Evolutionary conservation across 2,113 vertebrate genomes (phyloP).

Genomic region (Epinephelus lanceolatus): DNA sequence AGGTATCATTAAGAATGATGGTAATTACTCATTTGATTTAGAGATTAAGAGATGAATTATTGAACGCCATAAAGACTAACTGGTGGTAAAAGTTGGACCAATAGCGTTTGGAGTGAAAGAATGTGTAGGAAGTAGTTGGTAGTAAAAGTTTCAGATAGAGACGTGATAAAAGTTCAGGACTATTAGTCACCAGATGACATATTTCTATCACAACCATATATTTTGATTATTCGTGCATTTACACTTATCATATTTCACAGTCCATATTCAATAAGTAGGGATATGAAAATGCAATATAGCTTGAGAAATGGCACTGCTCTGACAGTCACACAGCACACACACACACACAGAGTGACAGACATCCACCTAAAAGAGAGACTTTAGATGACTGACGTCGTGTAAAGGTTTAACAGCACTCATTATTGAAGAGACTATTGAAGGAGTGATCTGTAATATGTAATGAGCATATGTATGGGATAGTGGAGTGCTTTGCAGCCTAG

Average conservation of each 20-base stretch:
- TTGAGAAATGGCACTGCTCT: constrained; percentile 27
- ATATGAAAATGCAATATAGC: constrained; percentile 39
- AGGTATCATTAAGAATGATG: constrained; percentile 1
- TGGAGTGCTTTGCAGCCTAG: no score
- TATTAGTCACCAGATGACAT: constrained; percentile 23
- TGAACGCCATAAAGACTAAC: neutral
- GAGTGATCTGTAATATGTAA: constrained; percentile 2
- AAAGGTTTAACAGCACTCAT: neutral
- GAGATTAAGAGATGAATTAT: neutral
- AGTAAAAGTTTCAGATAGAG: constrained; percentile 15
- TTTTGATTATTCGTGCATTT: constrained; percentile 38
- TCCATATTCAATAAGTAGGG: constrained; percentile 22
- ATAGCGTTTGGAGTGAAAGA: neutral
- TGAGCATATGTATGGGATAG: neutral
- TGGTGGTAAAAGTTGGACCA: neutral
- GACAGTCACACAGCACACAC: constrained; percentile 4
- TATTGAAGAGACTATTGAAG: neutral
- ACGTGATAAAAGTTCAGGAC: constrained; percentile 29
- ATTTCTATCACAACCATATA: constrained; percentile 15
- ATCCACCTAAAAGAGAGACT: neutral
- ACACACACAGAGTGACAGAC: constrained; percentile 12
- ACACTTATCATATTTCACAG: constrained; percentile 21
- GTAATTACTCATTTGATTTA: constrained; percentile 12
- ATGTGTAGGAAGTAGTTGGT: neutral
- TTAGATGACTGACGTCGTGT: neutral